Evolutionary conservation across 2,888 invertebrate genomes (phyloP).

Genomic region (Helicoverpa assulta): DNA sequence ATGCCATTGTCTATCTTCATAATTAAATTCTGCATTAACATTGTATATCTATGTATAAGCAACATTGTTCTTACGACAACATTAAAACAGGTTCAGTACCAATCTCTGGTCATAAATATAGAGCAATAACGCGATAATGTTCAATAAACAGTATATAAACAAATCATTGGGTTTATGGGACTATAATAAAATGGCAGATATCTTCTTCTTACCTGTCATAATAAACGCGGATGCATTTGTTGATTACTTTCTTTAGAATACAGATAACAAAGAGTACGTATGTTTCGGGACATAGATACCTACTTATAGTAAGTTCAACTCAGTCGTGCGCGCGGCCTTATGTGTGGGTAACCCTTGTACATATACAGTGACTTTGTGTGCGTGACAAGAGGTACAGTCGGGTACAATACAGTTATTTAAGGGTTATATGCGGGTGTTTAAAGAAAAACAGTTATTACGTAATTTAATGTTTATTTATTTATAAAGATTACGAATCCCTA

Average conservation of each 20-base stretch:
- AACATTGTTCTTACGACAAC: conserved; percentile 18
- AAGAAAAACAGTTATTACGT: too few species aligned
- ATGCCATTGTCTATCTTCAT: not conserved
- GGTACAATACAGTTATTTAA: too few species aligned
- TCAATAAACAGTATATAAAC: conserved; percentile 47
- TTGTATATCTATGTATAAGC: not conserved
- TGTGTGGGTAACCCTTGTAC: too few species aligned
- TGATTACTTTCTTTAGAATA: not conserved
- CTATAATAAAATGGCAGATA: conserved; percentile 16
- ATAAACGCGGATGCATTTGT: not conserved
- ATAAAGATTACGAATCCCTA: too few species aligned
- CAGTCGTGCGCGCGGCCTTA: too few species aligned
- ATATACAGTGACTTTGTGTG: too few species aligned
- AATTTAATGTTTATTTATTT: too few species aligned
- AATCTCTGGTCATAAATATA: conserved; percentile 42
- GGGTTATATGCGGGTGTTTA: too few species aligned
- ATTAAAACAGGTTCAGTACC: conserved; percentile 36
- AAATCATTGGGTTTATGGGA: conserved; percentile 29
- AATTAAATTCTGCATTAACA: not conserved
- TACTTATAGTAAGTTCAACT: too few species aligned
- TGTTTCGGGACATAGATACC: not conserved
- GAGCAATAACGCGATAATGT: conserved; percentile 35
- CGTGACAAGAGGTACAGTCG: too few species aligned
- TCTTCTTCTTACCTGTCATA: not conserved
- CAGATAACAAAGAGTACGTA: not conserved